Evolutionary conservation across 2,888 invertebrate genomes (phyloP).

Genomic region (Pecten maximus): DNA sequence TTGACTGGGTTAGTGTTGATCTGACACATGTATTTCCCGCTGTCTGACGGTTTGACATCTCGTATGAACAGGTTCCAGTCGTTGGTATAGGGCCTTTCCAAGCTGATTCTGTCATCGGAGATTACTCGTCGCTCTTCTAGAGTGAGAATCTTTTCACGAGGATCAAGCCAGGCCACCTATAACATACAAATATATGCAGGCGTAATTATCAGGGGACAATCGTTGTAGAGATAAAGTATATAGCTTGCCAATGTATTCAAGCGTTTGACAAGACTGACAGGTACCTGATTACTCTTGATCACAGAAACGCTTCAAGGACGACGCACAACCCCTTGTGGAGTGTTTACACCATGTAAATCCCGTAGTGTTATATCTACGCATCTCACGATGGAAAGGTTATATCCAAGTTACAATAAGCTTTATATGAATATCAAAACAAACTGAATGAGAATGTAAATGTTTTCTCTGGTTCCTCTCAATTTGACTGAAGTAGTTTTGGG

Average conservation of each 20-base stretch:
- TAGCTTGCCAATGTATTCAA: background rate
- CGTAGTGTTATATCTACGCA: background rate
- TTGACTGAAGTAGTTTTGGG: no score
- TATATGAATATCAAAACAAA: no score
- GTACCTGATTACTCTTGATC: background rate
- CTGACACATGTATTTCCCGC: constrained; percentile 79
- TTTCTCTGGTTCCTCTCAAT: no score
- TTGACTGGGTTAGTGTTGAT: constrained; percentile 80
- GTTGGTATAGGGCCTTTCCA: constrained; percentile 75
- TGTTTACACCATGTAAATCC: background rate
- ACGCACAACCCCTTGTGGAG: background rate
- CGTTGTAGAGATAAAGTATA: background rate
- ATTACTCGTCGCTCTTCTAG: constrained; percentile 73
- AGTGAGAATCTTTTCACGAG: constrained; percentile 72
- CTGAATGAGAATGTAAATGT: no score
- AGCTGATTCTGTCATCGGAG: constrained; percentile 78
- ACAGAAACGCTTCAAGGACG: background rate
- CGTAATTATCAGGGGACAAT: background rate
- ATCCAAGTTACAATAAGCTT: no score
- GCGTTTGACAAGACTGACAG: background rate
- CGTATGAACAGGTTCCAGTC: constrained; percentile 81
- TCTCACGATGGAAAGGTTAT: background rate
- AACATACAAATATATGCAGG: constrained; percentile 5
- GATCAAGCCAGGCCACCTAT: constrained; percentile 80
- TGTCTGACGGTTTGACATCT: constrained; percentile 70